Conservation (phyloP, 2,797 vertebrate species). For the Poeciliopsis turneri region DNA sequence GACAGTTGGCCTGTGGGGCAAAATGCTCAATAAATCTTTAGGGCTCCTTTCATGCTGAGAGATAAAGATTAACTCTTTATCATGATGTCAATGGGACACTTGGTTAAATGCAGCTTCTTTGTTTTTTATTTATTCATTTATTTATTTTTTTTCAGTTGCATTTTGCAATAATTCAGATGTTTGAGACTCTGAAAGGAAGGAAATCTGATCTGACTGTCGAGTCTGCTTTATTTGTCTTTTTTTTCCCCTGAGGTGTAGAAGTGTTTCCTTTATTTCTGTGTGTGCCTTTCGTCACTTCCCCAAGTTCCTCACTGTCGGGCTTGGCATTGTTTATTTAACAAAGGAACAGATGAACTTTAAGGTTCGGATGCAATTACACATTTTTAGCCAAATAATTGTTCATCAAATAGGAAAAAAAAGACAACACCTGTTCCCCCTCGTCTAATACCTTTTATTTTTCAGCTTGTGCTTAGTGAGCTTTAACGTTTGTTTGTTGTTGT, state of each 20-base stretch:
- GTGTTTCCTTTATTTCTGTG: conserved; percentile 11
- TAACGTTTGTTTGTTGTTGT: neutral
- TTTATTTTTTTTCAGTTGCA: conserved; percentile 10
- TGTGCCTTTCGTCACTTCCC: conserved; percentile 10
- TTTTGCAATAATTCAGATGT: conserved; percentile 13
- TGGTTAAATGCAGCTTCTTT: conserved; percentile 32
- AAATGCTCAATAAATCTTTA: conserved; percentile 40
- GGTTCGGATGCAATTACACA: neutral
- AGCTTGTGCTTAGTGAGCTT: neutral
- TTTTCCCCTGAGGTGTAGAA: conserved; percentile 16
- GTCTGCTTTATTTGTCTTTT: conserved; percentile 9
- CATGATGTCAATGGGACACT: conserved; percentile 36
- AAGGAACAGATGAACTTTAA: neutral
- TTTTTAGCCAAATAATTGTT: neutral
- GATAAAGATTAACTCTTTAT: conserved; percentile 32
- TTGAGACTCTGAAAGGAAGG: conserved; percentile 5
- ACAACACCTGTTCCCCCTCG: neutral
- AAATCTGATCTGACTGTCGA: conserved; percentile 30
- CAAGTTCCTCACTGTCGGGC: neutral
- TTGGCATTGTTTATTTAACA: neutral
- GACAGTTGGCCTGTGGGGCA: conserved; percentile 49
- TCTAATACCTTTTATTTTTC: neutral
- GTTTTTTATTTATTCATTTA: conserved; percentile 12
- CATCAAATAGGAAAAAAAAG: neutral
- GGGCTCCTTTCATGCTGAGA: conserved; percentile 41